Percentiles rank a stretch among this genome's conserved stretches.
Conservation (phyloP, 2,113 vertebrate species). For the Seriola rivoliana region DNA sequence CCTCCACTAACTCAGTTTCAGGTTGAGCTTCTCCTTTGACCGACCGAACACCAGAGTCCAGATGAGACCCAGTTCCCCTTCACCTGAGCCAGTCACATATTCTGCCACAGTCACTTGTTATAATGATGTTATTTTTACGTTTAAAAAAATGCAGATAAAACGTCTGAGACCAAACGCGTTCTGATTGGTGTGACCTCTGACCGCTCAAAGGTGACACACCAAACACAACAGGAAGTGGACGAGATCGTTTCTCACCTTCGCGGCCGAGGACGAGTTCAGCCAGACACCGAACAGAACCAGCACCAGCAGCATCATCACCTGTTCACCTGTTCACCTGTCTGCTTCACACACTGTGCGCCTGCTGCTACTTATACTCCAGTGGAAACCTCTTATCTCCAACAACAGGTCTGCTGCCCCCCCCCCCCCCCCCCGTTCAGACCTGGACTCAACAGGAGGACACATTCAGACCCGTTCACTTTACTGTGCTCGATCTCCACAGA, state of each 20-base stretch:
- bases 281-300: slow-evolving; percentile 15
- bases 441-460: neutral
- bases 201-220: too few relatives aligned
- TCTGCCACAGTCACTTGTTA: too few relatives aligned
- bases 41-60: too few relatives aligned
- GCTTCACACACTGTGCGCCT: neutral
- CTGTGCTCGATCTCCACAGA: neutral
- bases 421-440: neutral
- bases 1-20: too few relatives aligned
- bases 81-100: too few relatives aligned
- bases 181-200: too few relatives aligned
- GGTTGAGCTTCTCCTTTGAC: too few relatives aligned
- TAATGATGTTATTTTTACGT: too few relatives aligned
- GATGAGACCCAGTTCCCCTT: too few relatives aligned
- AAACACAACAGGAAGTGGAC: neutral
- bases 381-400: slow-evolving; percentile 24
- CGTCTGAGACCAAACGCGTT: too few relatives aligned
- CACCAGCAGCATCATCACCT: slow-evolving; percentile 10
- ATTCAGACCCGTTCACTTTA: too few relatives aligned
- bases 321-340: neutral
- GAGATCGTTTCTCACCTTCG: slow-evolving; percentile 39
- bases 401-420: neutral
- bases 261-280: slow-evolving; percentile 44
- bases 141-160: too few relatives aligned
- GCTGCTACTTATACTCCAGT: slow-evolving; percentile 27